Evolutionary conservation across 53 echinoderm and acorn worm genomes (phyloP).

Genomic region (Patiria pectinifera): DNA sequence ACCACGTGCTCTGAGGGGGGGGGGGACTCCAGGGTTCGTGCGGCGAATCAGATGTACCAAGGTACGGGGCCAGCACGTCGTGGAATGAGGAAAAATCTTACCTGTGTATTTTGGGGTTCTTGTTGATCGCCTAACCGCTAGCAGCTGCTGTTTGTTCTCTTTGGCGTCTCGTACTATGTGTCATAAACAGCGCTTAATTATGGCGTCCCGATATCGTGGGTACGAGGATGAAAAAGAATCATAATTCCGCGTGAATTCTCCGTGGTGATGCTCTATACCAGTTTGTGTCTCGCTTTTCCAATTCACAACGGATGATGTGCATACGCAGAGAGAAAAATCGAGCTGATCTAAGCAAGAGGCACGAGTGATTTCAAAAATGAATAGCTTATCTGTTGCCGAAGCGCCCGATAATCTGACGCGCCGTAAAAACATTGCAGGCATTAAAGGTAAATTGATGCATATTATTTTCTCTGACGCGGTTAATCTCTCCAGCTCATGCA

Average conservation of each 20-base stretch:
- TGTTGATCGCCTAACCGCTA: not conserved
- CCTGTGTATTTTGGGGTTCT: not conserved
- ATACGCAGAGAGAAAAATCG: not conserved
- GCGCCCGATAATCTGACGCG: not conserved
- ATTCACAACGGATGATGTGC: not conserved
- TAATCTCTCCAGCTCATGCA: slow-evolving; percentile 17
- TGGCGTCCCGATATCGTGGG: not conserved
- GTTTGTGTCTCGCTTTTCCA: not conserved
- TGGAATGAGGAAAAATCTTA: not conserved
- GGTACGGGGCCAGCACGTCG: not conserved
- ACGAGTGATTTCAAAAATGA: not conserved
- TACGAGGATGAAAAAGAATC: not conserved
- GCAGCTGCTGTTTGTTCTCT: not conserved
- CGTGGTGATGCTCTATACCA: not conserved
- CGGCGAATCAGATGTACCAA: slow-evolving; percentile 30
- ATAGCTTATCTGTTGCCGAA: not conserved
- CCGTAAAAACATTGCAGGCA: not conserved
- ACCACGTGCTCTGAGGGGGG: not conserved
- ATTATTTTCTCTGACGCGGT: not conserved
- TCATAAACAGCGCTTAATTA: not conserved
- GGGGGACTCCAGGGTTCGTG: slow-evolving; percentile 35
- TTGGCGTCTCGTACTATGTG: no score
- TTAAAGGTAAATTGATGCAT: slow-evolving; percentile 5
- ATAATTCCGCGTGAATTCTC: not conserved
- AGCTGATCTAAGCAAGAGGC: not conserved